These are phyloP conservation scores for Calidris pygmaea DNA, from an alignment of 2,113 vertebrate genomes.

Conservation along the genomic window DNA sequence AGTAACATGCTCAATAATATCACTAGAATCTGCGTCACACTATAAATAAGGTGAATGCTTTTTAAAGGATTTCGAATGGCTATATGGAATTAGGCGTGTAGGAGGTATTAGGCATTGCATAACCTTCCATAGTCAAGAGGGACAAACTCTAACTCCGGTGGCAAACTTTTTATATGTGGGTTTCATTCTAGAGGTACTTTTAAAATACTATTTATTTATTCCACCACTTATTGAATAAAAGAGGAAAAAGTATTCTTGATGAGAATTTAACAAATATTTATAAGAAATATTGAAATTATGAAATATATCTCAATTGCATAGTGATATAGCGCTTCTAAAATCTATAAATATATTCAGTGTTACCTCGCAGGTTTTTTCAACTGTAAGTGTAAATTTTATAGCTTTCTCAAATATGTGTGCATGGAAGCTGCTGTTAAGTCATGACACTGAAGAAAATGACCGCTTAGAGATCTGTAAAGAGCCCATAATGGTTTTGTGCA, in stretches of 20 bases:
- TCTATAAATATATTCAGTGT: neutral
- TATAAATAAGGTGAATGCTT: neutral
- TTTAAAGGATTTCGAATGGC: neutral
- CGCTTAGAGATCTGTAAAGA: neutral
- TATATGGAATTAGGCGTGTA: neutral
- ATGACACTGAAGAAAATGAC: neutral
- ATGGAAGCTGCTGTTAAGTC: neutral
- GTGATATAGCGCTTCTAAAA: neutral
- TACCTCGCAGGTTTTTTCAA: neutral
- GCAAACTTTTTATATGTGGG: neutral
- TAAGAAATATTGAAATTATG: neutral
- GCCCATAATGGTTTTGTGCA: neutral
- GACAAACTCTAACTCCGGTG: neutral
- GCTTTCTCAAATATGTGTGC: neutral
- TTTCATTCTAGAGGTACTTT: neutral
- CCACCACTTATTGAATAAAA: neutral
- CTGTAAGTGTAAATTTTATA: neutral
- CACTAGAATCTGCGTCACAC: neutral
- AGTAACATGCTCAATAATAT: neutral
- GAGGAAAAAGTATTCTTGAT: neutral
- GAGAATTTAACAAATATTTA: neutral
- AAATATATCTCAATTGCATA: too few relatives aligned
- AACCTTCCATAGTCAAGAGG: neutral
- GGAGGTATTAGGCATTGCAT: neutral
- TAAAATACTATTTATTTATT: neutral